Percentiles rank a stretch among this genome's conserved stretches.
Evolutionary conservation across 2,888 invertebrate species (phyloP).

Genomic region (Abscondita cerata): DNA sequence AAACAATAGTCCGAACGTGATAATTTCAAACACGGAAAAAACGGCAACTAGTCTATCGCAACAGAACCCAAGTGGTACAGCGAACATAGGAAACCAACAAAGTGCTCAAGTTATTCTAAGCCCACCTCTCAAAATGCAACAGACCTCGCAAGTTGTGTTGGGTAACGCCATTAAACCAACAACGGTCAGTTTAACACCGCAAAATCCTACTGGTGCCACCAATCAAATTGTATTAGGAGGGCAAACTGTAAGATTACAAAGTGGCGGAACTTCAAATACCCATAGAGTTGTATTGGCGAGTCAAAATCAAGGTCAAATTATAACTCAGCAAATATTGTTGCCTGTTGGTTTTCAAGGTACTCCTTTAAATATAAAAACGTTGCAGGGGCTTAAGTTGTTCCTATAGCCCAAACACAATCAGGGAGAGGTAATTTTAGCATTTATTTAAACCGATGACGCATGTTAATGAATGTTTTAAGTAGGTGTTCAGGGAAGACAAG

Average conservation of each 20-base stretch:
- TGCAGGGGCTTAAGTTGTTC: constrained; percentile 69
- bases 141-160: constrained; percentile 53
- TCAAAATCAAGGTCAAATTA: constrained; percentile 61
- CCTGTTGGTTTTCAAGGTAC: constrained; percentile 69
- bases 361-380: constrained; percentile 66
- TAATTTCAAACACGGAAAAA: constrained; percentile 39
- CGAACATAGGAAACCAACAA: constrained; percentile 52
- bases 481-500: constrained; percentile 57
- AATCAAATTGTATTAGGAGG: constrained; percentile 55
- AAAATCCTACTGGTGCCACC: constrained; percentile 41
- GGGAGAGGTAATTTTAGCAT: constrained; percentile 50
- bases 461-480: too few relatives aligned
- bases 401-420: constrained; percentile 60
- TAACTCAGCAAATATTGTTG: constrained; percentile 65
- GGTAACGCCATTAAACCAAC: constrained; percentile 45
- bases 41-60: constrained; percentile 27
- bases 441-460: too few relatives aligned
- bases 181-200: constrained; percentile 33
- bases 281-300: constrained; percentile 63
- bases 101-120: constrained; percentile 53
- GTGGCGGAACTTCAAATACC: constrained; percentile 47
- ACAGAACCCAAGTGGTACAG: constrained; percentile 39
- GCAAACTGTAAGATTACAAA: constrained; percentile 54
- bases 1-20: constrained; percentile 37
- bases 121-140: constrained; percentile 55